Conservation (phyloP, 1,140 invertebrate genomes). For the Diabrotica undecimpunctata region DNA sequence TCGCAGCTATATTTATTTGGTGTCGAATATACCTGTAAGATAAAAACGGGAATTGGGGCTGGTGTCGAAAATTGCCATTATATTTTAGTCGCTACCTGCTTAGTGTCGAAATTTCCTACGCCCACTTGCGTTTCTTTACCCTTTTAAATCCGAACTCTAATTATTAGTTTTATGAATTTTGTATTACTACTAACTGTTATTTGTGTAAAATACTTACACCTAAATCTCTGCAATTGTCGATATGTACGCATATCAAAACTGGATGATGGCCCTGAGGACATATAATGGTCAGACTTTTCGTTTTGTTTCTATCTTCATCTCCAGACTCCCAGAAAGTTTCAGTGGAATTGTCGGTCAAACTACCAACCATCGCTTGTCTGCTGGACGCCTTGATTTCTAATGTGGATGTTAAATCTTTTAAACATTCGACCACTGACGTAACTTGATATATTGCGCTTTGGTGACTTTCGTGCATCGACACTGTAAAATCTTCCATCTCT, state of each 20-base stretch:
- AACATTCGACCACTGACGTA: constrained; percentile 58
- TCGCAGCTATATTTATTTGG: too few relatives aligned
- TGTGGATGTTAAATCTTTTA: constrained; percentile 70
- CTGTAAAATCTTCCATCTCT: constrained; percentile 60
- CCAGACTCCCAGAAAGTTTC: constrained; percentile 99
- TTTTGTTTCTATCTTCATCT: constrained; percentile 91
- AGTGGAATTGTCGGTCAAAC: constrained; percentile 88
- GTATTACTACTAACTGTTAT: too few relatives aligned
- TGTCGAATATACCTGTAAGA: too few relatives aligned
- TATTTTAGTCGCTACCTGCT: too few relatives aligned
- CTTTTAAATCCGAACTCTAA: too few relatives aligned
- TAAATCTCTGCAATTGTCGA: constrained; percentile 90
- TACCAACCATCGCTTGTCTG: constrained; percentile 87
- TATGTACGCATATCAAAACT: constrained; percentile 76
- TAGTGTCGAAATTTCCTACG: too few relatives aligned
- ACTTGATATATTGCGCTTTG: constrained; percentile 48
- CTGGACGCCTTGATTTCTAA: constrained; percentile 87
- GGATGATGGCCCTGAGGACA: constrained; percentile 59
- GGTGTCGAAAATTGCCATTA: too few relatives aligned
- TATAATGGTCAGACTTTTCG: constrained; percentile 63
- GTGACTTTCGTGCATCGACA: constrained; percentile 62
- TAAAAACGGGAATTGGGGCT: too few relatives aligned
- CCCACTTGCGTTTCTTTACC: too few relatives aligned
- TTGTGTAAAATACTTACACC: constrained; percentile 58
- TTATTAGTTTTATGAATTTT: too few relatives aligned